Evolutionary conservation across 2,113 vertebrate genomes (phyloP).

Genomic region (Melanocharis versteri): DNA sequence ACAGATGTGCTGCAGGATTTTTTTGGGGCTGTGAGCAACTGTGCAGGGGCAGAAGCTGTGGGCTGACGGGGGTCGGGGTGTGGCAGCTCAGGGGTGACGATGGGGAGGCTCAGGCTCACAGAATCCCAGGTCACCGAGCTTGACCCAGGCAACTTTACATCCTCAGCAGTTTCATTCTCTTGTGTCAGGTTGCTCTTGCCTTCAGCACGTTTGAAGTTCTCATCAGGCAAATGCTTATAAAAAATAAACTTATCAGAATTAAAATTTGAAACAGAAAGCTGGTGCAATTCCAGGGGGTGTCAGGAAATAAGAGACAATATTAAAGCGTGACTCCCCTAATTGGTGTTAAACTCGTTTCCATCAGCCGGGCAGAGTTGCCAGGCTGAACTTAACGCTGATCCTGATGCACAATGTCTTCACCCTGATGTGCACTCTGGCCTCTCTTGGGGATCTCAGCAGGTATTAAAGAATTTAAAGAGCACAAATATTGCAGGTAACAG

Average conservation of each 20-base stretch:
- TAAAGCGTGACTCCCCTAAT: not conserved
- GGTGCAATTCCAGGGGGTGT: not conserved
- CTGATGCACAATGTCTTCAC: not conserved
- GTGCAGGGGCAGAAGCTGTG: accelerated
- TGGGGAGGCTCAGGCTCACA: not conserved
- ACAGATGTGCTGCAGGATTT: accelerated
- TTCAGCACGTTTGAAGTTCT: not conserved
- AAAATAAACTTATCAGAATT: not conserved
- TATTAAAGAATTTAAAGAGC: not conserved
- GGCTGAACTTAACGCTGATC: not conserved
- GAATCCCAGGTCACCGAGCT: accelerated
- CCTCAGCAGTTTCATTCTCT: not conserved
- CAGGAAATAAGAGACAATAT: not conserved
- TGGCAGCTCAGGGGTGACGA: accelerated
- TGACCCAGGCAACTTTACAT: accelerated
- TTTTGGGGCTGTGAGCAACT: accelerated
- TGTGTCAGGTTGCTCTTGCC: not conserved
- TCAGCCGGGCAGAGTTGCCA: not conserved
- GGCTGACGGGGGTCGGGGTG: accelerated
- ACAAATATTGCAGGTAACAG: not conserved
- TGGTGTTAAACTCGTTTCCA: not conserved
- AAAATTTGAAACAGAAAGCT: not conserved
- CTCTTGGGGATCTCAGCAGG: not conserved
- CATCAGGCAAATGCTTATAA: not conserved
- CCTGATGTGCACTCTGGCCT: not conserved